Percentiles rank a stretch among this genome's conserved stretches.
Conservation (phyloP, 2,888 invertebrate species). For the Phasia obesa region DNA sequence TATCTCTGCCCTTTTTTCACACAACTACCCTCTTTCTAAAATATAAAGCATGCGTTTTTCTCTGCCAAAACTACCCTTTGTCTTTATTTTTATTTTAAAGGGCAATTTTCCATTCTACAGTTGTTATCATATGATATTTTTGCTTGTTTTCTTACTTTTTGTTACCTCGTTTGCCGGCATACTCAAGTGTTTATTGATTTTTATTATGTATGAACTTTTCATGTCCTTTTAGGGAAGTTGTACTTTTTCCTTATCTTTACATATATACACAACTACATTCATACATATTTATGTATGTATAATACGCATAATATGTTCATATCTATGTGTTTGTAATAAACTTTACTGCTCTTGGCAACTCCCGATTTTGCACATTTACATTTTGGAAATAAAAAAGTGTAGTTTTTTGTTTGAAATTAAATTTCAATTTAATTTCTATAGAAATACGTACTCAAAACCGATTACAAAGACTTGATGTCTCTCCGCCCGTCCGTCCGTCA, state of each 20-base stretch:
- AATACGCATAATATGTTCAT: neutral
- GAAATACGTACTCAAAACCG: no score
- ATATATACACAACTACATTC: neutral
- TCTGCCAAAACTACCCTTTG: slow-evolving; percentile 18
- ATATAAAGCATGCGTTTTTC: slow-evolving; percentile 41
- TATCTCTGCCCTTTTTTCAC: neutral
- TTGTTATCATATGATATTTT: slow-evolving; percentile 65
- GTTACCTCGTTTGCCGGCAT: slow-evolving; percentile 63
- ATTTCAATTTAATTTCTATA: no score
- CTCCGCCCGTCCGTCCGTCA: no score
- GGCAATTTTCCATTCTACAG: slow-evolving; percentile 58
- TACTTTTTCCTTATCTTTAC: slow-evolving; percentile 19
- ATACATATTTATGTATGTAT: neutral
- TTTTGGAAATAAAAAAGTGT: no score
- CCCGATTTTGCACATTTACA: no score
- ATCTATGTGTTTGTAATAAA: neutral
- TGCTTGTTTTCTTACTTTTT: slow-evolving; percentile 26
- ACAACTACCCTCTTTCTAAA: neutral
- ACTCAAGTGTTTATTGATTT: slow-evolving; percentile 52
- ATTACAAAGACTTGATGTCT: no score
- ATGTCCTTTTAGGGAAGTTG: slow-evolving; percentile 69
- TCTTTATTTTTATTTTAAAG: slow-evolving; percentile 12
- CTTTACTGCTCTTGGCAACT: neutral
- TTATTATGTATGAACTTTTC: slow-evolving; percentile 58
- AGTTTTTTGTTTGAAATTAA: no score